Base-by-base conservation (phyloP, 2,888 invertebrate genomes). In the Parnassius orleans region DNA sequence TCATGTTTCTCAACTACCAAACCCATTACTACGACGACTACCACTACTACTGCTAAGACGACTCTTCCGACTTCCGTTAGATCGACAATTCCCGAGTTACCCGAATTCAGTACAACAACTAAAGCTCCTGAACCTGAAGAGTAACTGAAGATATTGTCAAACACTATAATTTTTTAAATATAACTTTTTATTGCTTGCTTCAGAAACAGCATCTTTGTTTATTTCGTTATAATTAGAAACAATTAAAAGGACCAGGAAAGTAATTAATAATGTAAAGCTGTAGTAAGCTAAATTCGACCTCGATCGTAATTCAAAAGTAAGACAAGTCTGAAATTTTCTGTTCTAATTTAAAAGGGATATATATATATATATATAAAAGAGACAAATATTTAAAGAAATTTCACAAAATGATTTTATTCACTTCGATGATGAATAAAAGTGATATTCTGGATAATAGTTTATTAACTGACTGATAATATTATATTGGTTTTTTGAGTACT, bases 1-100 rank as follows among this genome's bases (percentile, higher is more conserved):
- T 62, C 61, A 2, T 62, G 61, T 12, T 62, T 62, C 12, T 10
- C 53, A 43, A 57, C 57, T 14, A 43, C 61, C 24, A 53, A 46
- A 12, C 43, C 61, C 1, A 2, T 11, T n/a, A 15, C 46, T 9
- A 15, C 46, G 10, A 9, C 47, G 9, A 47, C 48, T n/a, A 48
- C 61, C 2, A 62, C 61, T 2, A 48, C 48, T 7, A 48, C 48
- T 14, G 48, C 14, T 10, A 11, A 62, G 48, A 53, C 51, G 53
- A 50, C 2, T 24, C 47, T 48, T 1, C 48, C 61, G 14, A 53
- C 61, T 43, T 53, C 61, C n/a, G 57, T 43, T 19, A 62, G 57
- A 50, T 53, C 61, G 15, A 61, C 61, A 12, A 41, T 56, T 9
- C 24, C 46, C 2, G 12, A 33, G 12, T 56, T n/a, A 14, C 47